Percentiles rank a stretch among this genome's conserved stretches.
phyloP scores from a whole-genome alignment of 35 echinoderm and acorn worm genomes.

The Stichopus chloronotus region DNA sequence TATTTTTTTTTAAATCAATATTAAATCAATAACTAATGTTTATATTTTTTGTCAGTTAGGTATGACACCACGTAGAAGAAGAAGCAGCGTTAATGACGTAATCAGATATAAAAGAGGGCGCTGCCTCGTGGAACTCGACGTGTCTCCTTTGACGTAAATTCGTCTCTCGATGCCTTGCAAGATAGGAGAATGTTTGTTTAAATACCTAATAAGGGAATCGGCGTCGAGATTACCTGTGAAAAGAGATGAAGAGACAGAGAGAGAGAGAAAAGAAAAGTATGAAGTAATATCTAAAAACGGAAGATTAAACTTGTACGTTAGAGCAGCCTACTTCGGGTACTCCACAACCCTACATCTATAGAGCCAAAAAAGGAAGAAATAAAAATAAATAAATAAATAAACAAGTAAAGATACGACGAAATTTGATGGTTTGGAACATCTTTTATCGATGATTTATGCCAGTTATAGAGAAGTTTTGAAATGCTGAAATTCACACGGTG shows the following conservation, averaged over 20 bases:
- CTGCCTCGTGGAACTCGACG: background rate
- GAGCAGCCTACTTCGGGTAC: too few species aligned
- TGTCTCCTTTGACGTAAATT: background rate
- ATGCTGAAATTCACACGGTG: too few species aligned
- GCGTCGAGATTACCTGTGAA: background rate
- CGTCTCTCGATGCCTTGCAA: background rate
- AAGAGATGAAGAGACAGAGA: background rate
- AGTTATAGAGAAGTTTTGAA: too few species aligned
- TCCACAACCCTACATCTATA: background rate
- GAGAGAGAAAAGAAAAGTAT: background rate
- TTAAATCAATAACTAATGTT: too few species aligned
- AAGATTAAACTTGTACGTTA: too few species aligned
- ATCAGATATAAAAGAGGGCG: background rate
- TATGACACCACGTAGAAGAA: too few species aligned
- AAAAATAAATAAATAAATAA: background rate
- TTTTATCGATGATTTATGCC: background rate
- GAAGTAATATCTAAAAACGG: background rate
- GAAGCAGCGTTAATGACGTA: background rate
- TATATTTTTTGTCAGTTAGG: too few species aligned
- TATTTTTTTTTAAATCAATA: too few species aligned
- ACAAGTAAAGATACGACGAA: background rate
- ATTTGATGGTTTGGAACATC: background rate
- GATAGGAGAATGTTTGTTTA: background rate
- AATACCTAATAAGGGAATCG: background rate
- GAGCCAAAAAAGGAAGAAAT: background rate